Conservation (phyloP, 1,140 invertebrate species). For the Drosophila athabasca region DNA sequence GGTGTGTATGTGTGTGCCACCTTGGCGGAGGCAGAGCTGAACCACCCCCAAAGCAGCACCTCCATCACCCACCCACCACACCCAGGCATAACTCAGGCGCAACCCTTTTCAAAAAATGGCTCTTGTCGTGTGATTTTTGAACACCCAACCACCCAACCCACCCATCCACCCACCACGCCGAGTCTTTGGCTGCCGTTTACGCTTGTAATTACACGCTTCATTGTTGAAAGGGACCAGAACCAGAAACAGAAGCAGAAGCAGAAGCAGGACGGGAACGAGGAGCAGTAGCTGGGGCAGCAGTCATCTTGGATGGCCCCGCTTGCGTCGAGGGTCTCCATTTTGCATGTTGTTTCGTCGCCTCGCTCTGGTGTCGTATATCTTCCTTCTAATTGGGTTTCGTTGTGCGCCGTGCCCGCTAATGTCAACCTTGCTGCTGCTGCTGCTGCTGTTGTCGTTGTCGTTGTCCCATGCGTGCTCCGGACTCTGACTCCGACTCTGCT, state of each 20-base stretch:
- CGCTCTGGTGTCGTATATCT: slow-evolving; percentile 79
- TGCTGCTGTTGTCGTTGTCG: slow-evolving; percentile 6
- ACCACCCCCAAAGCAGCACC: slow-evolving; percentile 19
- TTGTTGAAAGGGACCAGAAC: slow-evolving; percentile 58
- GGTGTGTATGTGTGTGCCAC: slow-evolving; percentile 40
- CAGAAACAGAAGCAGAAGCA: not conserved
- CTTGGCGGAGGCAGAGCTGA: slow-evolving; percentile 22
- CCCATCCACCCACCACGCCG: slow-evolving; percentile 45
- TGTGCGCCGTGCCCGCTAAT: slow-evolving; percentile 75
- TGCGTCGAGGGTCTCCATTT: slow-evolving; percentile 61
- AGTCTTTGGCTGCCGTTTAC: slow-evolving; percentile 65
- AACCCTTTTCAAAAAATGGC: slow-evolving; percentile 79
- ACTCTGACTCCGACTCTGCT: not conserved
- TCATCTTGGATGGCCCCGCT: slow-evolving; percentile 29
- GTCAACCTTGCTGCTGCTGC: slow-evolving; percentile 69
- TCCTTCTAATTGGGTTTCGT: slow-evolving; percentile 79
- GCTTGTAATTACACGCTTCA: slow-evolving; percentile 84
- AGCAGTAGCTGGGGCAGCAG: not conserved
- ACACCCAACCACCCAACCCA: slow-evolving; percentile 20
- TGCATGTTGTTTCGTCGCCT: slow-evolving; percentile 80
- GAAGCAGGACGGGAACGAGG: slow-evolving; percentile 1
- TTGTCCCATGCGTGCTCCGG: slow-evolving; percentile 49
- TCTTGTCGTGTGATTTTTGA: slow-evolving; percentile 74
- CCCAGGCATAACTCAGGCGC: slow-evolving; percentile 60
- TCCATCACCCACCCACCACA: slow-evolving; percentile 1